These are phyloP conservation scores for Holcopasites calliopsidis DNA, from an alignment of 1,140 invertebrate species.

Conservation along the genomic window DNA sequence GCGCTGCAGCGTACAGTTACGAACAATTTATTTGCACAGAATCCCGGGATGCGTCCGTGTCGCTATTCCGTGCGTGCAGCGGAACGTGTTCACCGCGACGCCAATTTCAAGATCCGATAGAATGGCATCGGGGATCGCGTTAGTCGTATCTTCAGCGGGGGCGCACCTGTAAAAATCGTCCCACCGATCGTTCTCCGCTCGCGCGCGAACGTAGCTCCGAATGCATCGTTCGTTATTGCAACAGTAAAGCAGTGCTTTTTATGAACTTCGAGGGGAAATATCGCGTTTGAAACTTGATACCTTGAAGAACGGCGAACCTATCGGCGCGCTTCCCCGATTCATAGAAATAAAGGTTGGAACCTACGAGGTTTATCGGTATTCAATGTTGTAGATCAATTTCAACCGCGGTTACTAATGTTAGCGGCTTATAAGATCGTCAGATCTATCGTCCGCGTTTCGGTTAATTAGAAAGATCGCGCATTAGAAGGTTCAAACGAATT, in stretches of 20 bases:
- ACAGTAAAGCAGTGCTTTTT: not conserved
- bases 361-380: no score
- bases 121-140: constrained; percentile 41
- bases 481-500: no score
- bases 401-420: no score
- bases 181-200: constrained; percentile 11
- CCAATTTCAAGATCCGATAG: constrained; percentile 23
- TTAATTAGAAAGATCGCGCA: no score
- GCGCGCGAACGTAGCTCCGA: constrained; percentile 24
- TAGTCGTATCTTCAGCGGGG: constrained; percentile 45
- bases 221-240: constrained; percentile 10
- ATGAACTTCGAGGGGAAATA: not conserved
- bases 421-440: no score
- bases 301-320: not conserved
- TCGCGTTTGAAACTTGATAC: not conserved
- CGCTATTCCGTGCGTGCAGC: not conserved
- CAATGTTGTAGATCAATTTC: no score
- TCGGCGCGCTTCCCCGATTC: not conserved
- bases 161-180: constrained; percentile 39
- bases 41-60: constrained; percentile 27
- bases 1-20: not conserved
- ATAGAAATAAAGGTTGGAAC: no score
- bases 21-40: constrained; percentile 47
- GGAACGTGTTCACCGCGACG: constrained; percentile 17
- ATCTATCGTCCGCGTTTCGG: no score